Evolutionary conservation across 92 coral and sea anemone species (phyloP).

Genomic region (Pocillopora grandis): DNA sequence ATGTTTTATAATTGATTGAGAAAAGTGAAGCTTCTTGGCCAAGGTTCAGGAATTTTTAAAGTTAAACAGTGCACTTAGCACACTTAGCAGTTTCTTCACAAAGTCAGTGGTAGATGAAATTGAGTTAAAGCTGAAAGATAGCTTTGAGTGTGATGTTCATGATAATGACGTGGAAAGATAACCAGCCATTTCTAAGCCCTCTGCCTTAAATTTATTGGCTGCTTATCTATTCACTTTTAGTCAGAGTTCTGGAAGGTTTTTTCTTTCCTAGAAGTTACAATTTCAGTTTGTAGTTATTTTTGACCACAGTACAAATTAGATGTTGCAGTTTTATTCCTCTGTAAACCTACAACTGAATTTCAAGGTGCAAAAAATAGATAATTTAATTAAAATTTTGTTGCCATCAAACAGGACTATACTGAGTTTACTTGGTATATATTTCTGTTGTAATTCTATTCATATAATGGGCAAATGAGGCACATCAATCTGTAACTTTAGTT

Average conservation of each 20-base stretch:
- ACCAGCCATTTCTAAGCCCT: conserved; percentile 22
- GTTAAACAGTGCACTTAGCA: not conserved
- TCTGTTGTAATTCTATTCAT: not conserved
- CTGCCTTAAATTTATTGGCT: conserved; percentile 22
- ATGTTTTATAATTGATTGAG: not conserved
- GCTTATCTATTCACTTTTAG: not conserved
- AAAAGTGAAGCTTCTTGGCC: not conserved
- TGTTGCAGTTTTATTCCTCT: not conserved
- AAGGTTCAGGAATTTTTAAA: not conserved
- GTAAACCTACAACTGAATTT: not conserved
- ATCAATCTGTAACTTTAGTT: no score
- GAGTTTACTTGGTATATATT: no score
- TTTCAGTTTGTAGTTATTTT: no score
- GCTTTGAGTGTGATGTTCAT: not conserved
- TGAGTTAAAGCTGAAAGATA: not conserved
- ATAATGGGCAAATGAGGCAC: no score
- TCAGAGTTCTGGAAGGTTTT: no score
- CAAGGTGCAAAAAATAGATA: not conserved
- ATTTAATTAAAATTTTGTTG: not conserved
- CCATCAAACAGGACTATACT: no score
- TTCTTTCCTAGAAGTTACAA: no score
- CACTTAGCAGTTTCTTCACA: conserved; percentile 4
- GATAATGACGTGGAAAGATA: conserved; percentile 4
- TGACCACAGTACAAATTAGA: no score
- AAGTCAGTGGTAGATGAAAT: not conserved